A percentile compares a stretch with the other conserved stretches of the same genome.
These are phyloP conservation scores for Eupithecia vulgata DNA, from an alignment of 2,888 invertebrate genomes.

Conservation along the genomic window DNA sequence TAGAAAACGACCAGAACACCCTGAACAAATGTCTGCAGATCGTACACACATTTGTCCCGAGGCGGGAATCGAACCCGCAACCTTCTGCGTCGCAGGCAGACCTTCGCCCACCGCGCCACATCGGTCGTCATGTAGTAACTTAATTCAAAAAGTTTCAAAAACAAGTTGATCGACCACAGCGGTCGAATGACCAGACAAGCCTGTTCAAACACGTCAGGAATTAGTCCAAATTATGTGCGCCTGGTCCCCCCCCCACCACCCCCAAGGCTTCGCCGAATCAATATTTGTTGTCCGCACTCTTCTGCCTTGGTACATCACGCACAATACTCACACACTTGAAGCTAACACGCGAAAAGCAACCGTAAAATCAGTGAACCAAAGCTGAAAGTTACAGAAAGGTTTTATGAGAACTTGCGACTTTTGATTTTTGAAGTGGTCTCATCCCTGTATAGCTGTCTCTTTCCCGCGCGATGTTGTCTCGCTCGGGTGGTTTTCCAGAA, in stretches of 20 bases:
- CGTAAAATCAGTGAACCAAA: fast-evolving
- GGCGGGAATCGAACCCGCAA: too few relatives aligned
- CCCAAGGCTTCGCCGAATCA: slow-evolving; percentile 77
- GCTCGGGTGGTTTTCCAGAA: slow-evolving; percentile 73
- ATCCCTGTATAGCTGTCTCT: slow-evolving; percentile 78
- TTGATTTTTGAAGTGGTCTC: slow-evolving; percentile 56
- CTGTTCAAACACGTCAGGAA: slow-evolving; percentile 80
- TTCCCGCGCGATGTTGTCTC: slow-evolving; percentile 78
- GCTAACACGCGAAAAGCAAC: slow-evolving; percentile 22
- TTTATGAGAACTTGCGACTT: neutral
- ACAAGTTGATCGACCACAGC: slow-evolving; percentile 73
- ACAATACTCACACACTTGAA: slow-evolving; percentile 70
- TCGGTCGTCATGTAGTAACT: too few relatives aligned
- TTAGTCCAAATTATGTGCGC: slow-evolving; percentile 83
- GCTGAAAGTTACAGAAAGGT: slow-evolving; percentile 38
- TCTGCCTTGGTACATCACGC: slow-evolving; percentile 83
- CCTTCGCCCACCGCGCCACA: too few relatives aligned
- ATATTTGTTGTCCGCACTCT: slow-evolving; percentile 85
- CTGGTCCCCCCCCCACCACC: slow-evolving; percentile 55
- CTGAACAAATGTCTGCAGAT: too few relatives aligned
- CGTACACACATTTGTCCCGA: too few relatives aligned
- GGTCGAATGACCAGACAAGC: slow-evolving; percentile 73
- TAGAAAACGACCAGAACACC: too few relatives aligned
- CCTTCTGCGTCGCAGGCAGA: too few relatives aligned
- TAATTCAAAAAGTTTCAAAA: slow-evolving; percentile 64